Evolutionary conservation across 2,888 invertebrate genomes (phyloP).

Genomic region (Malthinus flaveolus): DNA sequence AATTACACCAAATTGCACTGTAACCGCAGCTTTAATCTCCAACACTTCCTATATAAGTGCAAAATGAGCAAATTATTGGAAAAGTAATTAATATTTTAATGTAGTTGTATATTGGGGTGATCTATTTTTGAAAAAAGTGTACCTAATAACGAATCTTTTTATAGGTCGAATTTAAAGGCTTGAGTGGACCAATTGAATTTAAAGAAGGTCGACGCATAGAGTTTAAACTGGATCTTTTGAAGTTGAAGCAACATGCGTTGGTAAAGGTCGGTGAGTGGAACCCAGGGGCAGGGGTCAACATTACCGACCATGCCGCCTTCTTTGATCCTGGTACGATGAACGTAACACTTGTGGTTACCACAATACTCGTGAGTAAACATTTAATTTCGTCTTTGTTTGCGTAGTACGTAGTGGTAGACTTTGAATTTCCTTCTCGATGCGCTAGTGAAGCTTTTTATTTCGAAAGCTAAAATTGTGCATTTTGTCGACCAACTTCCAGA

Average conservation of each 20-base stretch:
- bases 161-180: constrained; percentile 77
- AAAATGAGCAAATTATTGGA: constrained; percentile 3
- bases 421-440: neutral
- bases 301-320: constrained; percentile 71
- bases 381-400: too few relatives aligned
- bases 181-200: constrained; percentile 80
- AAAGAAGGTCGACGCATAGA: constrained; percentile 76
- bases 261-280: constrained; percentile 79
- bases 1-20: too few relatives aligned
- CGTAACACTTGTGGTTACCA: constrained; percentile 75
- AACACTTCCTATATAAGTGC: constrained; percentile 7
- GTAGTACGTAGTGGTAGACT: neutral
- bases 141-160: neutral
- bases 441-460: neutral
- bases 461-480: constrained; percentile 70
- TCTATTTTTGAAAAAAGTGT: neutral
- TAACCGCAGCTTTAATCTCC: neutral
- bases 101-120: neutral
- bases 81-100: constrained; percentile 14
- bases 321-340: constrained; percentile 73
- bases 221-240: constrained; percentile 75
- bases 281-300: constrained; percentile 67
- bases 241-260: constrained; percentile 72
- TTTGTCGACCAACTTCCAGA: constrained; percentile 72
- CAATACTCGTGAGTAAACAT: constrained; percentile 67